Percentiles rank a stretch among this genome's conserved stretches.
Conservation (phyloP, 2,797 vertebrate genomes). For the Schizopygopsis pylzovi region DNA sequence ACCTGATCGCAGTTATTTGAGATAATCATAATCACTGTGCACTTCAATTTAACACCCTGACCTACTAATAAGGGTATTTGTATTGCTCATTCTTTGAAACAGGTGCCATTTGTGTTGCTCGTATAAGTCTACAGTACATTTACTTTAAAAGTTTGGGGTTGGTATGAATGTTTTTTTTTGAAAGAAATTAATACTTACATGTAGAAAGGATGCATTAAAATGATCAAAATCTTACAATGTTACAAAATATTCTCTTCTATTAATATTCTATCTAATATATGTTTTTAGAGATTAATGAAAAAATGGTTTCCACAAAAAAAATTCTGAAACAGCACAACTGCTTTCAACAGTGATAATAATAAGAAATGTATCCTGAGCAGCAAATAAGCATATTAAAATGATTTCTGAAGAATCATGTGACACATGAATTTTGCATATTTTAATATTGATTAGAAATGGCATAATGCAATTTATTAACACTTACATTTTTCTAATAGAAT, state of each 20-base stretch:
- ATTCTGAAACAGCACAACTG: not conserved
- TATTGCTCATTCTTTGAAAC: not conserved
- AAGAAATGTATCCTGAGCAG: not conserved
- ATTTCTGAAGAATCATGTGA: not conserved
- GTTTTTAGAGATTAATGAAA: not conserved
- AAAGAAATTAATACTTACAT: not conserved
- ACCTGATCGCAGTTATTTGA: not conserved
- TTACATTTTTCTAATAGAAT: not conserved
- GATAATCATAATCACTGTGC: not conserved
- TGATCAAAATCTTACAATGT: not conserved
- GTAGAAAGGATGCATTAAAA: not conserved
- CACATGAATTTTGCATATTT: not conserved
- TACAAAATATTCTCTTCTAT: not conserved
- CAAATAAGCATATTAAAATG: not conserved
- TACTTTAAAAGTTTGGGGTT: not conserved
- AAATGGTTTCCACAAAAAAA: not conserved
- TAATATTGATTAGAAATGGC: not conserved
- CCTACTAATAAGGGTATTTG: not conserved
- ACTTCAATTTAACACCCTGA: not conserved
- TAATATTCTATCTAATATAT: not conserved
- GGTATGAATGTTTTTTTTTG: too few species aligned
- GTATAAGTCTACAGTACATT: not conserved
- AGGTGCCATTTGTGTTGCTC: not conserved
- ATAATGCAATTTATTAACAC: not conserved
- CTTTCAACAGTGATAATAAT: not conserved